phyloP scores from a whole-genome alignment of 1,140 invertebrate genomes.

The Calosoma granatense region DNA sequence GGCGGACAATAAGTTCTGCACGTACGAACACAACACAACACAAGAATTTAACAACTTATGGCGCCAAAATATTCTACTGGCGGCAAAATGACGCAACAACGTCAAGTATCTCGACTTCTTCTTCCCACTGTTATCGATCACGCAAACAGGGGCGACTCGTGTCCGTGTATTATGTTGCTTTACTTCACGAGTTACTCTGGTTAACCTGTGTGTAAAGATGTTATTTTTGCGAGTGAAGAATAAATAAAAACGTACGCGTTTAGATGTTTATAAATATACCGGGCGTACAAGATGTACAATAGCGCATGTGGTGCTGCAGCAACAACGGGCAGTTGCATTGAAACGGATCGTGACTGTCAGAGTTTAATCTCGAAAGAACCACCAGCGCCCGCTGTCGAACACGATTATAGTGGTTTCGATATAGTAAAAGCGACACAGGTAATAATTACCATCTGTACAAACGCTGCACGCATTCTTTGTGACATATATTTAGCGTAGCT shows the following conservation, averaged over 20 bases:
- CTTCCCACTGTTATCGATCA: neutral
- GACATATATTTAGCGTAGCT: no score
- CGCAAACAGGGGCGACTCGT: neutral
- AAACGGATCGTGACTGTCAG: slow-evolving; percentile 39
- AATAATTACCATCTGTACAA: no score
- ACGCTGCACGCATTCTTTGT: no score
- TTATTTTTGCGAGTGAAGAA: neutral
- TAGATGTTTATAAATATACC: neutral
- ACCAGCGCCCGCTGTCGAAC: slow-evolving; percentile 46
- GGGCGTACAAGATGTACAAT: slow-evolving; percentile 46
- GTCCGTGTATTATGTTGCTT: neutral
- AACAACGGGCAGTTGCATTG: slow-evolving; percentile 38
- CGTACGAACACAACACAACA: no score
- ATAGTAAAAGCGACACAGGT: slow-evolving; percentile 90
- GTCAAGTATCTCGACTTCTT: neutral
- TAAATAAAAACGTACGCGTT: neutral
- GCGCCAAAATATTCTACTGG: neutral
- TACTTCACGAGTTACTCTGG: neutral
- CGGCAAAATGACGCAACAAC: no score
- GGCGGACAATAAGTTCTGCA: no score
- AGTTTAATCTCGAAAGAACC: slow-evolving; percentile 44
- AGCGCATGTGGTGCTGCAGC: slow-evolving; percentile 51
- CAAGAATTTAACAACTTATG: no score
- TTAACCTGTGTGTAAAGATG: slow-evolving; percentile 8
- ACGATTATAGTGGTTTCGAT: slow-evolving; percentile 77